phyloP scores from a whole-genome alignment of 2,113 vertebrate species.

The Lepus americanus region DNA sequence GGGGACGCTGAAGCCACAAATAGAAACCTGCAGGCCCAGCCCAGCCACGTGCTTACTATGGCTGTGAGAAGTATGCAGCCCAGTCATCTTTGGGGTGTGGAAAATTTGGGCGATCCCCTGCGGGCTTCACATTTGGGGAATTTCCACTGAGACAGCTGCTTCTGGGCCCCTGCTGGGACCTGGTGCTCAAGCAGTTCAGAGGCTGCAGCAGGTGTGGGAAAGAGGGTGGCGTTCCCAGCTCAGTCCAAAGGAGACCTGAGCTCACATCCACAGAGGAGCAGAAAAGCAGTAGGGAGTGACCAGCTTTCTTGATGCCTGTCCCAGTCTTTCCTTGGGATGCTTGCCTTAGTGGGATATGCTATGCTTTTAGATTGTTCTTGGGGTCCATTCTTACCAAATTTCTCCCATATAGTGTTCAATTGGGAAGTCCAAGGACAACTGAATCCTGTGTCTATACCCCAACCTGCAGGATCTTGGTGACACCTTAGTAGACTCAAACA shows the following conservation, averaged over 20 bases:
- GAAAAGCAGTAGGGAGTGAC: background rate
- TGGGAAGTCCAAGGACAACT: background rate
- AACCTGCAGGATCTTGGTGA: background rate
- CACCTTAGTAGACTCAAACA: background rate
- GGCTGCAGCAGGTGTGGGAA: conserved; percentile 15
- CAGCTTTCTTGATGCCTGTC: background rate
- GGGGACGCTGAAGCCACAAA: conserved; percentile 35
- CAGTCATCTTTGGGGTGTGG: conserved; percentile 27
- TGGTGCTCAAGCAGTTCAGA: background rate
- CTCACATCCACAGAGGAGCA: background rate
- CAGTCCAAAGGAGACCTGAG: background rate
- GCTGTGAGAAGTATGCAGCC: background rate
- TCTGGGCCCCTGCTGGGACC: background rate
- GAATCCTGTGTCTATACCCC: background rate
- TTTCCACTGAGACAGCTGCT: conserved; percentile 66
- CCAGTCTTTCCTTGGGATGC: background rate
- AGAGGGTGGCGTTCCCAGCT: background rate
- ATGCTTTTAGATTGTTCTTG: background rate
- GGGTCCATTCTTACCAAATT: background rate
- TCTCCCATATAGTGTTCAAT: background rate
- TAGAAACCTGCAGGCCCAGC: conserved; percentile 6
- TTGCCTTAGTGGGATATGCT: background rate
- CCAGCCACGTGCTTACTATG: background rate
- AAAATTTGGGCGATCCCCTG: conserved; percentile 55
- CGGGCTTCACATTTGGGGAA: background rate